Conservation (phyloP, 2,888 invertebrate species). For the Caenorhabditis auriculariae region DNA sequence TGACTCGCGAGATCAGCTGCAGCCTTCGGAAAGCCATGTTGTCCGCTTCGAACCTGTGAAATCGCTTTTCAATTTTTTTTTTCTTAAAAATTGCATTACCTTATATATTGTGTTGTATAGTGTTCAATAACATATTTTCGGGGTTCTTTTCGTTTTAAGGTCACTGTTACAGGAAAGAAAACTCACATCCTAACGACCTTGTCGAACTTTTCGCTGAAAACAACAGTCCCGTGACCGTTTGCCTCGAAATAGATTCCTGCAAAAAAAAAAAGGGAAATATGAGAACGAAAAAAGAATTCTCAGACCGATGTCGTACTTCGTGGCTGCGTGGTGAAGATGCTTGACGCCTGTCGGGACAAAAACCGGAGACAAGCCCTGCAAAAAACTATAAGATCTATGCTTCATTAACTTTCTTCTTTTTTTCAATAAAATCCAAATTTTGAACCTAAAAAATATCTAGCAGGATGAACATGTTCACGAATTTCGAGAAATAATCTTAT, state of each 20-base stretch:
- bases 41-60: background rate
- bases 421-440: background rate
- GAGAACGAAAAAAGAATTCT: no score
- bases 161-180: slow-evolving; percentile 6
- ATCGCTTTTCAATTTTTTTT: background rate
- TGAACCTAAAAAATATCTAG: background rate
- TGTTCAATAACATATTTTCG: background rate
- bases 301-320: slow-evolving; percentile 87
- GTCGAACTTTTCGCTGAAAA: slow-evolving; percentile 50
- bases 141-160: background rate
- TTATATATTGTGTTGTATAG: background rate
- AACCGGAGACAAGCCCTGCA: slow-evolving; percentile 83
- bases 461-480: background rate
- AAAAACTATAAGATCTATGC: no score
- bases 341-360: slow-evolving; percentile 96
- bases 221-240: slow-evolving; percentile 92
- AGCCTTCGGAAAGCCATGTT: slow-evolving; percentile 19
- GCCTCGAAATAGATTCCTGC: slow-evolving; percentile 99
- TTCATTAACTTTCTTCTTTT: background rate
- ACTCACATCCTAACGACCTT: slow-evolving; percentile 24
- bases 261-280: no score
- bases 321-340: slow-evolving; percentile 87
- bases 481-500: background rate
- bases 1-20: slow-evolving; percentile 38
- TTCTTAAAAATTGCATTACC: background rate